Evolutionary conservation across 64 coral and sea anemone genomes (phyloP).

Genomic region (Orbicella faveolata): DNA sequence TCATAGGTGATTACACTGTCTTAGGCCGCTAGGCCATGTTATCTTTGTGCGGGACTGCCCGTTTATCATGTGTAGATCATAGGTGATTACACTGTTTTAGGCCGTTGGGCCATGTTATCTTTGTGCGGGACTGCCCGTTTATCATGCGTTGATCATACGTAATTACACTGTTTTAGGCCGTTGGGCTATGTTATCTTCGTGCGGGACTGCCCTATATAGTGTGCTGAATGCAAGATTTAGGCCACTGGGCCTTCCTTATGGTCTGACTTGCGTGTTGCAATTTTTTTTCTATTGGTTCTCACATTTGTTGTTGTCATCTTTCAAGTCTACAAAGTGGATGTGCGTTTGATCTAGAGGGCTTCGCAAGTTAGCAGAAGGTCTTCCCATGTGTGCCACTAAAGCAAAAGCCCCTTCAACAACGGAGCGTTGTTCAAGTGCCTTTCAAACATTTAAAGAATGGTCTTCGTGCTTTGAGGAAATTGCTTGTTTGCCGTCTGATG

Average conservation of each 20-base stretch:
- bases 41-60: not conserved
- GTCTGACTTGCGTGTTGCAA: not conserved
- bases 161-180: too few species aligned
- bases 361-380: not conserved
- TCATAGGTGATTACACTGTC: too few species aligned
- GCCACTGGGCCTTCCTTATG: too few species aligned
- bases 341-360: slow-evolving; percentile 16
- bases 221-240: too few species aligned
- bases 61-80: not conserved
- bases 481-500: not conserved
- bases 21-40: not conserved
- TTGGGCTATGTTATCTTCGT: too few species aligned
- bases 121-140: too few species aligned
- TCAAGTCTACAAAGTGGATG: slow-evolving; percentile 8
- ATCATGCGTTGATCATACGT: too few species aligned
- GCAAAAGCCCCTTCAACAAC: slow-evolving; percentile 41
- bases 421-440: slow-evolving; percentile 48
- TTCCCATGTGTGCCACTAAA: slow-evolving; percentile 26
- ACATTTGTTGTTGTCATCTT: not conserved
- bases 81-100: not conserved
- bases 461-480: slow-evolving; percentile 16
- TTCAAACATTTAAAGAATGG: slow-evolving; percentile 46
- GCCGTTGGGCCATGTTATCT: too few species aligned
- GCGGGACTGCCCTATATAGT: too few species aligned
- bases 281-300: not conserved